phyloP scores from a whole-genome alignment of 2,888 invertebrate species.

The Spilarctia lutea region DNA sequence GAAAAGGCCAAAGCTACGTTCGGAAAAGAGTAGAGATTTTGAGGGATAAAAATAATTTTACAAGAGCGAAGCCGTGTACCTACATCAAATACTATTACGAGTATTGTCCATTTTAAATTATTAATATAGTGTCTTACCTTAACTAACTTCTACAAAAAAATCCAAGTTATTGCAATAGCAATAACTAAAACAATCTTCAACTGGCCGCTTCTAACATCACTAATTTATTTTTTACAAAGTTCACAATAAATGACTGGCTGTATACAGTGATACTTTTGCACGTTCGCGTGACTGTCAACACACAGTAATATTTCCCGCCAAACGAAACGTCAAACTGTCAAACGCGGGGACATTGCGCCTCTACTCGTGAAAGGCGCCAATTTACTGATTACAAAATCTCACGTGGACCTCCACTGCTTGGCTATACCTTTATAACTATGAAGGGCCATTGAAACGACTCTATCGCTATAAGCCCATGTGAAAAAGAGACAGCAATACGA shows the following conservation, averaged over 20 bases:
- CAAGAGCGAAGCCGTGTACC: background rate
- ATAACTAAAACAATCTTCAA: conserved; percentile 80
- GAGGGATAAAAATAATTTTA: background rate
- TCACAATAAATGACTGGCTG: conserved; percentile 61
- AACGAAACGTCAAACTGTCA: conserved; percentile 84
- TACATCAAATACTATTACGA: background rate
- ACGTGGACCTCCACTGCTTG: conserved; percentile 79
- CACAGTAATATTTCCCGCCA: conserved; percentile 78
- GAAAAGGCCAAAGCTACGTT: background rate
- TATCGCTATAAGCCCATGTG: conserved; percentile 59
- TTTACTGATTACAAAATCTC: conserved; percentile 86
- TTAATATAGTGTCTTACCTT: conserved; percentile 65
- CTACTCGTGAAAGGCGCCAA: conserved; percentile 80
- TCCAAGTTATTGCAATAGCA: conserved; percentile 83
- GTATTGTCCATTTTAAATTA: background rate
- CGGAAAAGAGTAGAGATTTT: background rate
- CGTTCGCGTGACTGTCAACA: conserved; percentile 55
- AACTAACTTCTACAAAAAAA: conserved; percentile 69
- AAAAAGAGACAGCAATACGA: conserved; percentile 69
- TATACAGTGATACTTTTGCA: conserved; percentile 55
- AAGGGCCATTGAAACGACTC: conserved; percentile 76
- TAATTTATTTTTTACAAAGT: conserved; percentile 59
- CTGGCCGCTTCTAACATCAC: conserved; percentile 77
- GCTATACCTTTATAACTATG: conserved; percentile 80
- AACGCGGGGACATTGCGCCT: conserved; percentile 81